Percentiles rank a stretch among this genome's conserved stretches.
Evolutionary conservation across 2,888 invertebrate species (phyloP).

Genomic region (Loripinus fragilis): DNA sequence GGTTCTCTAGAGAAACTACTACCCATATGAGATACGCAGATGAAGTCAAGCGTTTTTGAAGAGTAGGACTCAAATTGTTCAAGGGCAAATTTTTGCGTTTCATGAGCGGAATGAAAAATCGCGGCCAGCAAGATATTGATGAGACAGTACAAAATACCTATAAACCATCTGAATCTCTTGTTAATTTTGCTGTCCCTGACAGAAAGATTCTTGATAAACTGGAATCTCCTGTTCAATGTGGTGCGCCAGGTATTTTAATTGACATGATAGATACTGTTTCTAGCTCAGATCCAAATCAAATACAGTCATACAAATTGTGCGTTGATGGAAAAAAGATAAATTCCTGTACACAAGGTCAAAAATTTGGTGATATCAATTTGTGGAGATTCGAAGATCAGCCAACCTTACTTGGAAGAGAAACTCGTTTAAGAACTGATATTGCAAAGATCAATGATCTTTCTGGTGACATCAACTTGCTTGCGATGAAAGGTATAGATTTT

Average conservation of each 20-base stretch:
- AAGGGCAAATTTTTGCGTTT: conserved; percentile 29
- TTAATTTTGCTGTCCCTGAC: not conserved
- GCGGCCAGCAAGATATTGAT: not conserved
- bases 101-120: conserved; percentile 26
- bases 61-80: conserved; percentile 26
- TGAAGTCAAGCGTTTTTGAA: conserved; percentile 27
- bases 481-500: not conserved
- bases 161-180: not conserved
- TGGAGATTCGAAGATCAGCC: not conserved
- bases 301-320: not conserved
- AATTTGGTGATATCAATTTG: not conserved
- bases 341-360: not conserved
- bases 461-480: not conserved
- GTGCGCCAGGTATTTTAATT: not conserved
- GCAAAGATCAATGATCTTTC: not conserved
- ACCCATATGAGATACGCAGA: conserved; percentile 24
- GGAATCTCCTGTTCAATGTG: not conserved
- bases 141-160: not conserved
- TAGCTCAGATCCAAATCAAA: not conserved
- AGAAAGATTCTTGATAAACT: not conserved
- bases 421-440: not conserved
- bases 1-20: conserved; percentile 6
- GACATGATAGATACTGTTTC: not conserved
- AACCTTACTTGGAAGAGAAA: not conserved
- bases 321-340: not conserved